Evolutionary conservation across 2,888 invertebrate genomes (phyloP).

Genomic region (Drosophila quinaria): DNA sequence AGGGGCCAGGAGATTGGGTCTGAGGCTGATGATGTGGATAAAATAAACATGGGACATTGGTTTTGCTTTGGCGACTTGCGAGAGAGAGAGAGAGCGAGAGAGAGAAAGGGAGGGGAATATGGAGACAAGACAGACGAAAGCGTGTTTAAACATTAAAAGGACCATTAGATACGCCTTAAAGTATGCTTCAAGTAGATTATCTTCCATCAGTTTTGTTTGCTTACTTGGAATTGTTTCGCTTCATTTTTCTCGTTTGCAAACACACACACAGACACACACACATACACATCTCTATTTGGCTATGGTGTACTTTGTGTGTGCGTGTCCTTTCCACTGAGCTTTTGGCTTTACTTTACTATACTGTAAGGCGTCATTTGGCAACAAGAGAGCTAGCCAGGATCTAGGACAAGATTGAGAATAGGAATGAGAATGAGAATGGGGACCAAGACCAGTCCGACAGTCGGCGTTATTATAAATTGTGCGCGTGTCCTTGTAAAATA

Average conservation of each 20-base stretch:
- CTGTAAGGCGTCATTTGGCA: conserved; percentile 41
- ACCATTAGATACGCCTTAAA: conserved; percentile 85
- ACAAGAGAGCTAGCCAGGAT: conserved; percentile 19
- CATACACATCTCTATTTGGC: conserved; percentile 48
- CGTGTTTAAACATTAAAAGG: conserved; percentile 83
- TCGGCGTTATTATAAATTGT: conserved; percentile 77
- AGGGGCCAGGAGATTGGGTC: conserved; percentile 16
- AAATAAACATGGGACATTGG: conserved; percentile 81
- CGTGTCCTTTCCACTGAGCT: conserved; percentile 47
- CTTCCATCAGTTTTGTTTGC: conserved; percentile 83
- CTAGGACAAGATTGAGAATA: neutral
- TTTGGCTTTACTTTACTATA: conserved; percentile 38
- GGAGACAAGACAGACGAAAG: conserved; percentile 70
- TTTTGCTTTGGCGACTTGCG: conserved; percentile 51
- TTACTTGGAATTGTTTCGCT: conserved; percentile 82
- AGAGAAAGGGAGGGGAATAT: neutral
- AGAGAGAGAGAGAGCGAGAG: neutral
- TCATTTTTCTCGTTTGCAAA: conserved; percentile 78
- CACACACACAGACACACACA: conserved; percentile 61
- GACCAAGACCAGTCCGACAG: conserved; percentile 45
- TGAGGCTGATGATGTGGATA: conserved; percentile 81
- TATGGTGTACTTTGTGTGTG: conserved; percentile 33
- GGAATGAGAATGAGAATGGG: neutral
- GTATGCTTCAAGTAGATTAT: conserved; percentile 84
- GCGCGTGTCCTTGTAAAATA: conserved; percentile 82